Conservation (phyloP, 2,888 invertebrate genomes). For the Caenorhabditis becei region DNA sequence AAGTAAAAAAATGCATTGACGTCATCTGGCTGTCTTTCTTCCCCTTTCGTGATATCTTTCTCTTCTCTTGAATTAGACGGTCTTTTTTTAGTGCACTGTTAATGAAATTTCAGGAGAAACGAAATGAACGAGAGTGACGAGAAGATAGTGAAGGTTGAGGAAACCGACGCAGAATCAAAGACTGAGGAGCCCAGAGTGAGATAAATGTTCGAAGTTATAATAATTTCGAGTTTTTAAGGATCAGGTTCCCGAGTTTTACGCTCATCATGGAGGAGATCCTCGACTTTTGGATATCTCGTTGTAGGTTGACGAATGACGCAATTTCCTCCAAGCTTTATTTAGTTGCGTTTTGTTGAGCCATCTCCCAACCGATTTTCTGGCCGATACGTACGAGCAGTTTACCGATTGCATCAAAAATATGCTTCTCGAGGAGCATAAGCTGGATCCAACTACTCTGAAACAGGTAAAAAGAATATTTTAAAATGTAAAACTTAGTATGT, state of each 20-base stretch:
- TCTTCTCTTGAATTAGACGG: no score
- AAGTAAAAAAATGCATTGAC: neutral
- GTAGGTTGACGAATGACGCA: slow-evolving; percentile 30
- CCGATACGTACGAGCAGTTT: slow-evolving; percentile 66
- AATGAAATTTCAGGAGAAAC: no score
- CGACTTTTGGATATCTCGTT: slow-evolving; percentile 36
- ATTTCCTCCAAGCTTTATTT: no score
- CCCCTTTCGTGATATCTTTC: slow-evolving; percentile 9
- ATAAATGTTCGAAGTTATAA: neutral
- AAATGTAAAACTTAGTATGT: no score
- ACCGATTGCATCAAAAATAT: slow-evolving; percentile 63
- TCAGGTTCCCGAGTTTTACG: slow-evolving; percentile 34
- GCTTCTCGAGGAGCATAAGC: slow-evolving; percentile 61
- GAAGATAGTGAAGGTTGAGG: no score
- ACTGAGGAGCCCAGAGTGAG: no score
- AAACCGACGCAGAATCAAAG: no score
- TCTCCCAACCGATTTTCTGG: slow-evolving; percentile 60
- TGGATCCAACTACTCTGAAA: slow-evolving; percentile 50
- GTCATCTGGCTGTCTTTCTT: neutral
- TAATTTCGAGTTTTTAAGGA: slow-evolving; percentile 42
- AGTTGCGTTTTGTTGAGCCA: slow-evolving; percentile 59
- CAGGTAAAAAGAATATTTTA: slow-evolving; percentile 28
- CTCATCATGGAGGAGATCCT: slow-evolving; percentile 60
- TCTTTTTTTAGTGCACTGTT: no score
- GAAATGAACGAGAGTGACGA: no score